Conservation (phyloP, 2,113 vertebrate species). For the Hydropotes inermis region DNA sequence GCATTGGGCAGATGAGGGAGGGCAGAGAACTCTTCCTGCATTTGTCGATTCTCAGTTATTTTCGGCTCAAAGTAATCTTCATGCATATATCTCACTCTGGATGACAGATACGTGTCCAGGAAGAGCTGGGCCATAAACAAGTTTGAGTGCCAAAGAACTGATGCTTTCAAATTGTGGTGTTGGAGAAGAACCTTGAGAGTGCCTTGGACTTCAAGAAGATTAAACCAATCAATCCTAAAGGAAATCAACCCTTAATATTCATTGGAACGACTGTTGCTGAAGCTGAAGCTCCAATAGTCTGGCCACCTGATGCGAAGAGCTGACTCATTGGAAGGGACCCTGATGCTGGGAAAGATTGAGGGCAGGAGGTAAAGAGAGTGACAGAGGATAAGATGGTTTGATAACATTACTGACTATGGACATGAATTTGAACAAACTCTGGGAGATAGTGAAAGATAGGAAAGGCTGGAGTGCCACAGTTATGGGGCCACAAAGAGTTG, state of each 20-base stretch:
- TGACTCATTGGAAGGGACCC: neutral
- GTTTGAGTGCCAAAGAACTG: neutral
- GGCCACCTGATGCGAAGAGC: neutral
- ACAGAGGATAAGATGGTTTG: neutral
- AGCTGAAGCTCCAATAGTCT: neutral
- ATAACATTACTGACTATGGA: neutral
- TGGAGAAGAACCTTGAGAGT: neutral
- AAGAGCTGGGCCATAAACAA: neutral
- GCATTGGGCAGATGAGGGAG: neutral
- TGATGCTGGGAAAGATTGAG: neutral
- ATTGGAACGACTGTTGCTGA: neutral
- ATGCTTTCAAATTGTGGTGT: neutral
- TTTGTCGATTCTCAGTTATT: neutral
- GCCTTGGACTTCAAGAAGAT: neutral
- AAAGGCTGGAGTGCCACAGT: neutral
- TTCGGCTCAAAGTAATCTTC: neutral
- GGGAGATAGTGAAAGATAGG: neutral
- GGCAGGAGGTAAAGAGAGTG: neutral
- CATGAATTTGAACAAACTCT: neutral
- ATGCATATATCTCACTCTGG: neutral
- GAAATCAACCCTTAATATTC: neutral
- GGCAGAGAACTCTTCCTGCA: neutral
- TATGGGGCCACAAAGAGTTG: neutral
- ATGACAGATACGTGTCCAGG: neutral
- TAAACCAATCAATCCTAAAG: neutral